phyloP scores from a whole-genome alignment of 2,113 vertebrate species.

The Barnardius zonarius region DNA sequence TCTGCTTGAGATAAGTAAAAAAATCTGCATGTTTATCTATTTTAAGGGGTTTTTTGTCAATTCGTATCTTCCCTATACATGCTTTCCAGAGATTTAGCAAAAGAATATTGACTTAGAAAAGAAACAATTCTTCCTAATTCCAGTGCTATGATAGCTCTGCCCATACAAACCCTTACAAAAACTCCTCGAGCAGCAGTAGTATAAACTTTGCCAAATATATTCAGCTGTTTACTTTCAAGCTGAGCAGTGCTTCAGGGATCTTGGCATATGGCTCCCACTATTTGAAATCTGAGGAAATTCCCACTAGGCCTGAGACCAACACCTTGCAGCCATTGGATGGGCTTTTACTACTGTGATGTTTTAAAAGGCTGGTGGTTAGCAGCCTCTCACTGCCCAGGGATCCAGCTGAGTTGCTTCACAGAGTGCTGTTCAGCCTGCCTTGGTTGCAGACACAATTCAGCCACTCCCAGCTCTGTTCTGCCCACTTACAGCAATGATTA shows the following conservation, averaged over 20 bases:
- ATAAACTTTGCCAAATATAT: conserved; percentile 11
- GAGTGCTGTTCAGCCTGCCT: background rate
- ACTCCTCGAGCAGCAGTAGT: background rate
- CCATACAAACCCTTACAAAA: background rate
- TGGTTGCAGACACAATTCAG: conserved; percentile 3
- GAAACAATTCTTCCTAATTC: background rate
- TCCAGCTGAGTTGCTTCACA: conserved; percentile 43
- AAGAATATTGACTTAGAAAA: background rate
- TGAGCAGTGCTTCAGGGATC: conserved; percentile 20
- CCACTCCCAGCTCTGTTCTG: conserved; percentile 48
- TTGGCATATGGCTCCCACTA: conserved; percentile 20
- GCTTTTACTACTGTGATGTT: background rate
- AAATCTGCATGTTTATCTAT: background rate
- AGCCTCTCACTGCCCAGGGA: background rate
- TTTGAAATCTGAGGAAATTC: conserved; percentile 48
- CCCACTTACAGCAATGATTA: conserved; percentile 30
- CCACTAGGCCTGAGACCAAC: conserved; percentile 48
- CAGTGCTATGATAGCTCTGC: background rate
- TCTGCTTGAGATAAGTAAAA: background rate
- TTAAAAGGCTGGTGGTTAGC: conserved; percentile 33
- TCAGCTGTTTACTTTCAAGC: conserved; percentile 34
- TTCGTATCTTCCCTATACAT: background rate
- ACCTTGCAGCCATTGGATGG: conserved; percentile 34
- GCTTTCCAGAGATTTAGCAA: background rate
- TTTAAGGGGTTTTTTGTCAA: background rate